Percentiles rank a stretch among this genome's conserved stretches.
Conservation (phyloP, 2,113 vertebrate species). For the Opisthocomus hoazin region DNA sequence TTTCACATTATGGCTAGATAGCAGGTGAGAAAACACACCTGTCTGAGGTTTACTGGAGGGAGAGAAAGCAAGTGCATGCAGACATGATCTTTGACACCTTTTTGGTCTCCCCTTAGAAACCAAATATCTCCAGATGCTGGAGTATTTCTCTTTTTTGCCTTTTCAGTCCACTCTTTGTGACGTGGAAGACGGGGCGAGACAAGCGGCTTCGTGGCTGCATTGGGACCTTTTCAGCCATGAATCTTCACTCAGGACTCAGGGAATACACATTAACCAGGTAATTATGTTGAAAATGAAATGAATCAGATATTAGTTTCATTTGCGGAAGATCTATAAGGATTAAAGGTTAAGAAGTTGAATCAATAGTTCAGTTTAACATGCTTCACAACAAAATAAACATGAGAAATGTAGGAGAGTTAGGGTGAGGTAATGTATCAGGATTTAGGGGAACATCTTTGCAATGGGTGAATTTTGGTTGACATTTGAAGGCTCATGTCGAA, state of each 20-base stretch:
- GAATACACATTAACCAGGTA: slow-evolving; percentile 88
- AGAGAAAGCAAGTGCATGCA: neutral
- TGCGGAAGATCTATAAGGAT: neutral
- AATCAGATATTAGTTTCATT: neutral
- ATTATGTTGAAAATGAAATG: neutral
- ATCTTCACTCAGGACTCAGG: slow-evolving; percentile 88
- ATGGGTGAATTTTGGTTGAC: neutral
- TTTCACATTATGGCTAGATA: neutral
- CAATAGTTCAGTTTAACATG: neutral
- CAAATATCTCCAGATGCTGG: neutral
- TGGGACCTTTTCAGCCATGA: slow-evolving; percentile 86
- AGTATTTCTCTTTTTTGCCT: slow-evolving; percentile 55
- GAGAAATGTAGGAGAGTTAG: neutral
- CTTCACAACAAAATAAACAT: neutral
- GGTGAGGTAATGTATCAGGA: neutral
- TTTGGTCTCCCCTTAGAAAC: neutral
- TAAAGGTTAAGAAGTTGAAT: neutral
- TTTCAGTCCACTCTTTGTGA: slow-evolving; percentile 84
- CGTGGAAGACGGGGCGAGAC: slow-evolving; percentile 86
- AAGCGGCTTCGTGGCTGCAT: slow-evolving; percentile 85
- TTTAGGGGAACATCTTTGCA: neutral
- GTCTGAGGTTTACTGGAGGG: neutral
- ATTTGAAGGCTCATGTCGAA: neutral
- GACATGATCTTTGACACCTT: neutral
- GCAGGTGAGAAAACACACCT: neutral